Conservation (phyloP, 2,888 invertebrate genomes). For the Drosophila nr. perissopoda region DNA sequence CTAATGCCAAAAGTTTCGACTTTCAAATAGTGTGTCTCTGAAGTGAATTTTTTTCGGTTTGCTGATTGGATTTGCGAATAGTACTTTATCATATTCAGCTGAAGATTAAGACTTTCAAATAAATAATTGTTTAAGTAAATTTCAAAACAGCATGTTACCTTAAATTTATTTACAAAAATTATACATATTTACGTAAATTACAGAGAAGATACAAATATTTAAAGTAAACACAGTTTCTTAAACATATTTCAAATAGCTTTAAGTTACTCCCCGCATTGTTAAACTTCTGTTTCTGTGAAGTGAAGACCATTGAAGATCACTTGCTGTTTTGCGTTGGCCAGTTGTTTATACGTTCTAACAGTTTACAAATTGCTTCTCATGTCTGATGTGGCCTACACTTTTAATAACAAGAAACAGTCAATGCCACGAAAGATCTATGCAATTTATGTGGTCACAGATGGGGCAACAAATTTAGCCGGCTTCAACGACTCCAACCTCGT, state of each 20-base stretch:
- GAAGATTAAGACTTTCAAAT: neutral
- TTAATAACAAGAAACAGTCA: constrained; percentile 74
- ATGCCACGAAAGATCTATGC: constrained; percentile 60
- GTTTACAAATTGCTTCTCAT: constrained; percentile 72
- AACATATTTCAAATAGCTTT: neutral
- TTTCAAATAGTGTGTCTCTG: constrained; percentile 8
- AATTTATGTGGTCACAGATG: constrained; percentile 64
- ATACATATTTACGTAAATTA: neutral
- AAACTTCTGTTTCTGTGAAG: neutral
- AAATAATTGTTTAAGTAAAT: neutral
- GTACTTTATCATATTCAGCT: constrained; percentile 3
- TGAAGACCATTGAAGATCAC: constrained; percentile 1
- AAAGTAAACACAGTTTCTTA: neutral
- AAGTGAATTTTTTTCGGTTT: neutral
- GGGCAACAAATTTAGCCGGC: constrained; percentile 16
- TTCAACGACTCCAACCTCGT: constrained; percentile 21
- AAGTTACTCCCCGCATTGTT: neutral
- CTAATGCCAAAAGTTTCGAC: constrained; percentile 1
- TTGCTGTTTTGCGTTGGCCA: constrained; percentile 12
- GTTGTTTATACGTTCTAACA: constrained; percentile 55
- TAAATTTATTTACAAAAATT: neutral
- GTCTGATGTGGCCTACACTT: constrained; percentile 69
- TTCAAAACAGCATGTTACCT: neutral
- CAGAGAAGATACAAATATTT: neutral
- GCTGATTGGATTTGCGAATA: constrained; percentile 8